Evolutionary conservation across 2,888 invertebrate genomes (phyloP), one percentile per base, ranked within the genome.

Genomic region (Thyatira batis): DNA sequence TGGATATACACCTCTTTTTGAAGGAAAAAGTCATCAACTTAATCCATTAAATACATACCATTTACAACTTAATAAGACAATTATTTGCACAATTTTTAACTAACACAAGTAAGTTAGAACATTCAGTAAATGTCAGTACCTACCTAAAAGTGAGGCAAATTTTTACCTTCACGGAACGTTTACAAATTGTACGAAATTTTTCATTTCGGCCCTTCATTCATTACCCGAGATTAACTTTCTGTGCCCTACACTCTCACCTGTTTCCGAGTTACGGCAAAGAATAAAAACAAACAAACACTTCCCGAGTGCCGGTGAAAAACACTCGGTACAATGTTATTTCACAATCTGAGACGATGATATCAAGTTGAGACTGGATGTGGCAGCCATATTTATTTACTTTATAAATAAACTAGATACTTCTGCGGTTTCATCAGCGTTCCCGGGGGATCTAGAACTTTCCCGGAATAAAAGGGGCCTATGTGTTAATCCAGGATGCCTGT

Each of bases 171-270:
- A 9, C 25, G 21, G 25, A 25, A n/a, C n/a, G n/a, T n/a, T n/a
- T 46, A 25, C 13, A 25, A 46, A 25, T 46, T 25, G 25, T 11
- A 48, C 10, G 1, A 20, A 17, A 27, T 28, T 48, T 13, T 48
- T 52, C 50, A 45, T 51, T 39, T 20, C 44, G 51, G 58, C 68
- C 68, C 66, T 63, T 55, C 39, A 5, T 44, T 44, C 27, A 49
- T 54, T 57, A 54, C 52, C 49, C 20, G 13, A 48, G 27, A 27
- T 48, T 53, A 55, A 65, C 59, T 61, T 61, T 62, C 62, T 60
- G 27, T 53, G 54, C 54, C 67, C 60, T 67, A 54, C 61, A 70
- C 72, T 72, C 76, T 74, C 71, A 69, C 73, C 55, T 52, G 50
- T 56, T 55, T 48, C 20, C 28, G 17, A 48, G 27, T 48, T 13